Percentiles rank a stretch among this genome's conserved stretches.
Evolutionary conservation across 2,888 invertebrate genomes (phyloP).

Genomic region (Anaspis maculata): DNA sequence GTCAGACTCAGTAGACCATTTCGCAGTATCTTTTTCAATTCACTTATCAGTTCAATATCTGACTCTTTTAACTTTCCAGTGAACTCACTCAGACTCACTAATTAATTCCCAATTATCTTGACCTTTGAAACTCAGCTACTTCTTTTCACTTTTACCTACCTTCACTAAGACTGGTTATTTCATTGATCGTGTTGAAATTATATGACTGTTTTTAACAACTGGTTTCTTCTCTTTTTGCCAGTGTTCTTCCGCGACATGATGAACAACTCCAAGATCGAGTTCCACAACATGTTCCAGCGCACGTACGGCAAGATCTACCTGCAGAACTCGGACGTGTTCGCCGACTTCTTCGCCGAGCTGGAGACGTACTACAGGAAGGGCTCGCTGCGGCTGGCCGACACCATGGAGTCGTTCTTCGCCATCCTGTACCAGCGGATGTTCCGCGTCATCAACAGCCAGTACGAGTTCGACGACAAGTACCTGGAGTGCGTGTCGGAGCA

Average conservation of each 20-base stretch:
- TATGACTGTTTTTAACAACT: background rate
- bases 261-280: constrained; percentile 72
- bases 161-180: too few relatives aligned
- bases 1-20: too few relatives aligned
- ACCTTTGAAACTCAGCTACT: too few relatives aligned
- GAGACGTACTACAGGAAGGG: constrained; percentile 84
- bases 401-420: constrained; percentile 89
- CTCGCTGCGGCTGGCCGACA: constrained; percentile 72
- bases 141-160: too few relatives aligned
- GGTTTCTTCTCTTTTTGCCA: background rate
- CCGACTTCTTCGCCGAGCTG: constrained; percentile 80
- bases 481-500: constrained; percentile 76
- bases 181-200: too few relatives aligned
- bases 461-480: constrained; percentile 78
- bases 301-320: constrained; percentile 95
- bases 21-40: too few relatives aligned
- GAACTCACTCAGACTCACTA: too few relatives aligned
- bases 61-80: too few relatives aligned
- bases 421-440: constrained; percentile 94
- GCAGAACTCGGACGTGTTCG: constrained; percentile 87
- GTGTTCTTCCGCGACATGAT: constrained; percentile 75
- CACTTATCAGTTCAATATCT: too few relatives aligned
- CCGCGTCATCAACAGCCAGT: constrained; percentile 88
- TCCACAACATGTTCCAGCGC: constrained; percentile 91
- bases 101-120: too few relatives aligned